Evolutionary conservation across 2,797 vertebrate species (phyloP).

Genomic region (Falco columbarius): DNA sequence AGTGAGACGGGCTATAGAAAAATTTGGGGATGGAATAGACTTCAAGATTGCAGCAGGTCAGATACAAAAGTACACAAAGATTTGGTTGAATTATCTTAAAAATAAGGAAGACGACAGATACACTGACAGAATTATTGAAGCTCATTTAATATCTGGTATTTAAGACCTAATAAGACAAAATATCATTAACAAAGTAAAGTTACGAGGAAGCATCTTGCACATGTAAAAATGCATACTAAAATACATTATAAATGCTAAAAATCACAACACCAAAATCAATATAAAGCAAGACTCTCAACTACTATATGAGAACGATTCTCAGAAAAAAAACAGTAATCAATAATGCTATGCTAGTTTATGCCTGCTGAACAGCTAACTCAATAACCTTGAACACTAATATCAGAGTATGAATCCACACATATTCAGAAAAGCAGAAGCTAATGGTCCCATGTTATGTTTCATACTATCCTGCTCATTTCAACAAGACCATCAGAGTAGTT

Average conservation of each 20-base stretch:
- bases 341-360: neutral
- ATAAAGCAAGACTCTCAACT: neutral
- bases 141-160: neutral
- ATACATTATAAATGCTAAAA: neutral
- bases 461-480: neutral
- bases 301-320: rapidly evolving
- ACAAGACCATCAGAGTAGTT: neutral
- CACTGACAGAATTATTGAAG: neutral
- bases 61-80: neutral
- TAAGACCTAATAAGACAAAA: neutral
- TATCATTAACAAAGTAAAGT: neutral
- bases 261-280: neutral
- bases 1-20: neutral
- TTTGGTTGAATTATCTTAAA: neutral
- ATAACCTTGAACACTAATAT: neutral
- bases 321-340: neutral
- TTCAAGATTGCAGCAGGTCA: neutral
- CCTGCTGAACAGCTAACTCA: neutral
- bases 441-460: neutral
- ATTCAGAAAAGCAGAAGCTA: neutral
- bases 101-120: neutral
- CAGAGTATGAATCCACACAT: neutral
- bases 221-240: neutral
- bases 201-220: neutral
- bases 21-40: neutral